Conservation (phyloP, 2,888 invertebrate genomes). For the Scaptomyza polygonia region DNA sequence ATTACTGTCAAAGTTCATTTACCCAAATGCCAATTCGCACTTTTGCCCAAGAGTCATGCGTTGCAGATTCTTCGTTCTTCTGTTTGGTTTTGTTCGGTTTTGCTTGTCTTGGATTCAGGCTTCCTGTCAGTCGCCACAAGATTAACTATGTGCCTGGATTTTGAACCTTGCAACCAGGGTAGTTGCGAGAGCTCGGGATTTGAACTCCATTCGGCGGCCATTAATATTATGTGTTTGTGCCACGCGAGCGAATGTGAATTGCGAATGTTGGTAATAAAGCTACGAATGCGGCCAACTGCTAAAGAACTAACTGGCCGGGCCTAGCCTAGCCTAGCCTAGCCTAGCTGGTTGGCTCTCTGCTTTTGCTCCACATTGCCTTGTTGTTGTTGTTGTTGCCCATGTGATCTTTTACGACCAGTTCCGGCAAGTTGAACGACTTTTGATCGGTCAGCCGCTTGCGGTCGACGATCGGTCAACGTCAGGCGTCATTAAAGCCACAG, state of each 20-base stretch:
- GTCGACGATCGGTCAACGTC: constrained; percentile 82
- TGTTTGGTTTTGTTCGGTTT: background rate
- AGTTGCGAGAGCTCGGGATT: constrained; percentile 24
- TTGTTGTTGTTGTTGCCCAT: constrained; percentile 54
- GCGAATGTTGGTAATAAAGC: constrained; percentile 46
- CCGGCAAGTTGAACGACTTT: constrained; percentile 81
- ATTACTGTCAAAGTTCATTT: constrained; percentile 74
- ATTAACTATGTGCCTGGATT: constrained; percentile 60
- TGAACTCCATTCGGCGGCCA: constrained; percentile 73
- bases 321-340: constrained; percentile 10
- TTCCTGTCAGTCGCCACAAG: constrained; percentile 59
- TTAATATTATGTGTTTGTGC: constrained; percentile 69
- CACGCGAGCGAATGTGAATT: constrained; percentile 53
- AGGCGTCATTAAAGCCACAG: constrained; percentile 74
- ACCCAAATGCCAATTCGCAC: constrained; percentile 55
- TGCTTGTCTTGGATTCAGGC: constrained; percentile 9
- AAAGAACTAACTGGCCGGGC: constrained; percentile 41
- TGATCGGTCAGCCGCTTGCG: constrained; percentile 80
- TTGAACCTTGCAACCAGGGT: constrained; percentile 43
- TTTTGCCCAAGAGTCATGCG: constrained; percentile 41
- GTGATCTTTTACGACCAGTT: constrained; percentile 79
- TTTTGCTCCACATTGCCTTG: constrained; percentile 66
- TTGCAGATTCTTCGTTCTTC: constrained; percentile 1
- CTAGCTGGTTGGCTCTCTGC: constrained; percentile 16
- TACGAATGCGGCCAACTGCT: constrained; percentile 58